phyloP scores from a whole-genome alignment of 2,888 invertebrate genomes.

The Yponomeuta malinellus region DNA sequence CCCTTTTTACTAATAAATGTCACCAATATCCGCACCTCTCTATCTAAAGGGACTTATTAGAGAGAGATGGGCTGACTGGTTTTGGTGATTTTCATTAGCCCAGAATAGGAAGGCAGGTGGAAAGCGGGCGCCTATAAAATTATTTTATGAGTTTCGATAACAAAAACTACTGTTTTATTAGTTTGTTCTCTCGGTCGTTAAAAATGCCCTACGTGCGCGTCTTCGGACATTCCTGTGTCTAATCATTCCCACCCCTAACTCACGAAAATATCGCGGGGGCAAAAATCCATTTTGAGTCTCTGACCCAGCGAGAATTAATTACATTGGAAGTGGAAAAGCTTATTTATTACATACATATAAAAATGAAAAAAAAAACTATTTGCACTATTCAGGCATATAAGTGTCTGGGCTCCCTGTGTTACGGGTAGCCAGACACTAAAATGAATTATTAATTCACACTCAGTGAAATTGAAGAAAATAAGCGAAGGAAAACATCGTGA shows the following conservation, averaged over 20 bases:
- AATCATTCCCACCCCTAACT: not conserved
- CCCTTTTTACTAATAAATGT: slow-evolving; percentile 13
- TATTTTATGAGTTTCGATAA: slow-evolving; percentile 10
- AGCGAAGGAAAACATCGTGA: no score
- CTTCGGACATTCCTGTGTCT: not conserved
- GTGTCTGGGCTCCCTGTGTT: no score
- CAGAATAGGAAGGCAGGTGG: slow-evolving; percentile 10
- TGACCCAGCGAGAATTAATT: no score
- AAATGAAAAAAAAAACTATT: no score
- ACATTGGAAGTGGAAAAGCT: no score
- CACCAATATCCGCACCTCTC: not conserved
- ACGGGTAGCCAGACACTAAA: no score
- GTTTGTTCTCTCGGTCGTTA: not conserved
- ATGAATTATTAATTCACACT: no score
- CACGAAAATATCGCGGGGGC: not conserved
- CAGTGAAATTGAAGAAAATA: no score
- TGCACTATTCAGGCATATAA: no score
- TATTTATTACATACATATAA: no score
- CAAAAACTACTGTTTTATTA: slow-evolving; percentile 8
- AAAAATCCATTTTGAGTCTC: no score
- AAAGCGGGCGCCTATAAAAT: slow-evolving; percentile 5
- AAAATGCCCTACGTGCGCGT: not conserved
- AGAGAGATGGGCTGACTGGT: not conserved
- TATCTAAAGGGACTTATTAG: not conserved
- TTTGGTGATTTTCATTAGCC: slow-evolving; percentile 12